Evolutionary conservation across 2,797 vertebrate genomes (phyloP).

Genomic region (Alosa sapidissima): DNA sequence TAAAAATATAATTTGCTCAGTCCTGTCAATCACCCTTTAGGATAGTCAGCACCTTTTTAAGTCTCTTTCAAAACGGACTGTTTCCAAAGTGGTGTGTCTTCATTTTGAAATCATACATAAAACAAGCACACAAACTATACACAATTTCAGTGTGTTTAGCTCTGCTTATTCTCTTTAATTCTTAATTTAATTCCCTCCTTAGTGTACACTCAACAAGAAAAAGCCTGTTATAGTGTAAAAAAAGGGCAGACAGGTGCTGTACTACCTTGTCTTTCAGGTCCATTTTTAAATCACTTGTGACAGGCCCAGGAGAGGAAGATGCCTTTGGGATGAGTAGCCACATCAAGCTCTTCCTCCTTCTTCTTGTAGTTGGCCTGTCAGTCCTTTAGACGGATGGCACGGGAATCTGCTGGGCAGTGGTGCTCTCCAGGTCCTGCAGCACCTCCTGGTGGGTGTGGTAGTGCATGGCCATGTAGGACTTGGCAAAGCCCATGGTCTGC

Average conservation of each 20-base stretch:
- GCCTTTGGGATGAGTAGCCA: background rate
- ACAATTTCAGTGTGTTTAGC: slow-evolving; percentile 5
- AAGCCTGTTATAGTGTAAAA: background rate
- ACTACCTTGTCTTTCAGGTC: background rate
- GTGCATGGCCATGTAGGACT: slow-evolving; percentile 87
- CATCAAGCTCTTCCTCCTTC: background rate
- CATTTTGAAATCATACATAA: slow-evolving; percentile 29
- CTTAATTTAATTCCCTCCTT: background rate
- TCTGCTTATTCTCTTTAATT: background rate
- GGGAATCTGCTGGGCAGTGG: slow-evolving; percentile 84
- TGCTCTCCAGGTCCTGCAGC: slow-evolving; percentile 80
- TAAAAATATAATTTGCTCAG: slow-evolving; percentile 56
- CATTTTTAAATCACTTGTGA: background rate
- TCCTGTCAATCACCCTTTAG: slow-evolving; percentile 52
- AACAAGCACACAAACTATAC: slow-evolving; percentile 27
- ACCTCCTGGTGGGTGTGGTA: slow-evolving; percentile 83
- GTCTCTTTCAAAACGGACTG: background rate
- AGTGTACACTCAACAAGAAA: background rate
- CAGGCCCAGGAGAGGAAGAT: background rate
- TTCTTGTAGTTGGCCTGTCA: background rate
- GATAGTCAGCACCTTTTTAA: slow-evolving; percentile 37
- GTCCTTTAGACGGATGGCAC: slow-evolving; percentile 83
- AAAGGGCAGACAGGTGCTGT: background rate
- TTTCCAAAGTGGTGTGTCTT: slow-evolving; percentile 26
- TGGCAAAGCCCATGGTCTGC: slow-evolving; percentile 83